These are phyloP conservation scores for Aphidius ervi DNA, from an alignment of 1,140 invertebrate genomes.

Conservation along the genomic window DNA sequence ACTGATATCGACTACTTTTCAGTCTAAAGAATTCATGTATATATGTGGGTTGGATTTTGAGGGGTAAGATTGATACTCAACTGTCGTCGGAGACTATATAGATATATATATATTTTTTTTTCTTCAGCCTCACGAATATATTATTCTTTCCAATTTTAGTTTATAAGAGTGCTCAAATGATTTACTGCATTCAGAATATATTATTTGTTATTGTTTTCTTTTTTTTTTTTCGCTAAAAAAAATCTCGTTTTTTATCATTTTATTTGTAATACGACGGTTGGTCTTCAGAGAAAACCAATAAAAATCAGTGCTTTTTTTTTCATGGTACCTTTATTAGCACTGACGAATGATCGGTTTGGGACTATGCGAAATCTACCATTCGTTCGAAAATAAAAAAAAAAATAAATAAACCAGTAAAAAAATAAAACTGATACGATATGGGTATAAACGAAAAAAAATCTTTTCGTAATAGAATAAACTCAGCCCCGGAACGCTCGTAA, in stretches of 20 bases:
- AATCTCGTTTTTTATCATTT: background rate
- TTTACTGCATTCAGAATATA: no score
- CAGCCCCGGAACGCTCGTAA: constrained; percentile 50
- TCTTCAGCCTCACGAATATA: background rate
- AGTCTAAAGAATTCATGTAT: background rate
- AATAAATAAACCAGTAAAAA: background rate
- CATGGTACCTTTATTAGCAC: constrained; percentile 18
- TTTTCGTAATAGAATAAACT: constrained; percentile 51
- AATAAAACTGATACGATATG: constrained; percentile 34
- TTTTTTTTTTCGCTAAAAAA: background rate
- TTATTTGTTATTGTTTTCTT: background rate
- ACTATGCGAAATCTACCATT: constrained; percentile 3
- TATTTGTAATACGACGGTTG: background rate
- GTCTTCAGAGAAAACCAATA: constrained; percentile 10
- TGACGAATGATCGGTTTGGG: constrained; percentile 22
- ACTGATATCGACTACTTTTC: constrained; percentile 45
- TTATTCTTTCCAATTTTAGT: background rate
- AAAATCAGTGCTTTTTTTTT: constrained; percentile 18
- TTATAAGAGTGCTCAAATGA: no score
- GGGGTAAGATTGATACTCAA: constrained; percentile 10
- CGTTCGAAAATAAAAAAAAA: background rate
- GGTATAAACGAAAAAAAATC: constrained; percentile 51
- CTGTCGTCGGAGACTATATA: constrained; percentile 4
- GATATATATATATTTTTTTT: no score
- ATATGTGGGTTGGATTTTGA: background rate